A percentile compares a stretch with the other conserved stretches of the same genome.
phyloP scores from a whole-genome alignment of 2,797 vertebrate genomes.

The Spinibarbus caldwelli region DNA sequence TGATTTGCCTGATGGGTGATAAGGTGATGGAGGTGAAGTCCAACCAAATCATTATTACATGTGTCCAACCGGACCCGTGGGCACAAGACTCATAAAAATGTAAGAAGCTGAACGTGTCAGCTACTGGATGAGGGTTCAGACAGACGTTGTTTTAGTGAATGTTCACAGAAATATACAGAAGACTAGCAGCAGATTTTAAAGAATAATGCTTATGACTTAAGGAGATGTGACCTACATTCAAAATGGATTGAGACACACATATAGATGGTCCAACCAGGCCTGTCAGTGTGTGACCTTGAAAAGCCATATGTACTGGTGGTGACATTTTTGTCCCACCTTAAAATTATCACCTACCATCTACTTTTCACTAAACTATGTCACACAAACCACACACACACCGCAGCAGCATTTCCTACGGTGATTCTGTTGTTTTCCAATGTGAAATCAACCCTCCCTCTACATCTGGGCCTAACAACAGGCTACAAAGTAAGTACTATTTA shows the following conservation, averaged over 20 bases:
- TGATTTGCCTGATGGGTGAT: not conserved
- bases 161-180: not conserved
- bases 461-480: not conserved
- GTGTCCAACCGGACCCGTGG: not conserved
- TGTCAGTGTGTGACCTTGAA: slow-evolving; percentile 67
- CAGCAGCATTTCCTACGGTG: not conserved
- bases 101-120: not conserved
- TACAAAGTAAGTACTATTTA: no score
- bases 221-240: slow-evolving; percentile 25
- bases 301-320: slow-evolving; percentile 67
- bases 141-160: not conserved
- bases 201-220: not conserved
- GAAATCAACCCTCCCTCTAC: not conserved
- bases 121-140: not conserved
- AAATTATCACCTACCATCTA: slow-evolving; percentile 62
- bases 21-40: not conserved
- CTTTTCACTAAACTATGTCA: not conserved
- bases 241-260: not conserved
- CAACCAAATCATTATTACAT: not conserved
- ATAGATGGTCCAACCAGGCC: not conserved
- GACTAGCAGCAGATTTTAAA: not conserved
- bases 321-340: slow-evolving; percentile 76
- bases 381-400: not conserved
- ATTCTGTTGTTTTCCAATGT: not conserved
- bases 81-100: not conserved